Conservation (phyloP, 2,113 vertebrate species). For the Eira barbara region DNA sequence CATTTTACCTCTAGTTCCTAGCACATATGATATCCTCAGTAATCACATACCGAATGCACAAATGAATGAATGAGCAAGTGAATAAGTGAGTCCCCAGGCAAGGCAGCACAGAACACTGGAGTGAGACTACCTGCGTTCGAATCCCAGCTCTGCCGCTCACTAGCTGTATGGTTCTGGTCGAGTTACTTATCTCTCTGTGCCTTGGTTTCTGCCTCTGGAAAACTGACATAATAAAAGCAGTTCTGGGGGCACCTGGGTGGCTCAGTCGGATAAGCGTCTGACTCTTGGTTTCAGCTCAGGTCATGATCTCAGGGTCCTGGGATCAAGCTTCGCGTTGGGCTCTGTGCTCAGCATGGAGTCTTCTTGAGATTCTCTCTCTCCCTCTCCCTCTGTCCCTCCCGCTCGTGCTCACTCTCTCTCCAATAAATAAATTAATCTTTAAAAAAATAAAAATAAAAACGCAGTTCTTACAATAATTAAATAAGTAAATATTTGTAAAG, state of each 20-base stretch:
- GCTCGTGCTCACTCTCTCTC: too few relatives aligned
- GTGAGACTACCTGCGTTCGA: neutral
- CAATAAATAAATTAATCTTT: too few relatives aligned
- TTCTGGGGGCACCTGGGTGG: too few relatives aligned
- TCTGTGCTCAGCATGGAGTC: too few relatives aligned
- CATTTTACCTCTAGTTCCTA: neutral
- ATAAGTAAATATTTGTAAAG: constrained; percentile 2
- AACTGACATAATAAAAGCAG: neutral
- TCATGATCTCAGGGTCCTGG: too few relatives aligned
- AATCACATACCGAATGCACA: neutral
- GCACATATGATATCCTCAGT: neutral
- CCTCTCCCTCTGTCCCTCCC: too few relatives aligned
- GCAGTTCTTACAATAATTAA: neutral
- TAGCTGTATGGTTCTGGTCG: neutral
- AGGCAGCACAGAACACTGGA: neutral
- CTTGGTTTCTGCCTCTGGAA: neutral
- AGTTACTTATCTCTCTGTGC: neutral
- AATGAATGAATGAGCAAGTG: neutral
- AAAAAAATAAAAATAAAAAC: neutral
- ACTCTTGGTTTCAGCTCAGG: too few relatives aligned
- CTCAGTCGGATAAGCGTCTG: too few relatives aligned
- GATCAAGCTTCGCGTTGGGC: too few relatives aligned
- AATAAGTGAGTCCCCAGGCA: neutral
- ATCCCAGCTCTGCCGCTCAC: neutral
- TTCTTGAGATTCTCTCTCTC: too few relatives aligned